Evolutionary conservation across 2,888 invertebrate genomes (phyloP), one percentile per base, ranked within the genome.

Genomic region (Eristalinus sepulchralis): DNA sequence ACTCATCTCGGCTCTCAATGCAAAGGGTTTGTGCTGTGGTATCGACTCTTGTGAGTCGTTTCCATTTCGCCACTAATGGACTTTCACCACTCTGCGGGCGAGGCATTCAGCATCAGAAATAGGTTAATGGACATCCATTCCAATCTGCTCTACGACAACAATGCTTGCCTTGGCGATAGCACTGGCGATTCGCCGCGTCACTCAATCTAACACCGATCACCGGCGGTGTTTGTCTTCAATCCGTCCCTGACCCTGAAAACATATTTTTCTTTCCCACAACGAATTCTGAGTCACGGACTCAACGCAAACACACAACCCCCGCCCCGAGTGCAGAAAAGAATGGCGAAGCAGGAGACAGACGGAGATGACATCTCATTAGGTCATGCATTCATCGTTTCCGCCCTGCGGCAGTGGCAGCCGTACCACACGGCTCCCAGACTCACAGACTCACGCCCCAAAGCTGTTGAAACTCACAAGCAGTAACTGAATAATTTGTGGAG

Each of bases 361-460:
- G 78, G 63, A 63, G 70, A 73, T 70, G 77, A 81, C 85, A 81
- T 86, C 79, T 84, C 80, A 84, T 80, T 83, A 86, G 86, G 86
- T 86, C 86, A 83, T 86, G 70, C 73, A 79, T 86, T 70, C 47
- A 59, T 27, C 70, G 78, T 79, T 79, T 83, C 76, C 84, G 83
- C 79, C 78, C 83, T 79, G 64, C 39, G 68, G 59, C 72, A 64
- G 6, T 57, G 73, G 53, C 63, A 81, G 59, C n/a, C n/a, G n/a
- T n/a, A n/a, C n/a, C n/a, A n/a, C 71, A 62, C 33, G 60, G 71
- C 57, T 67, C 60, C 71, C 81, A 81, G 70, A 76, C 84, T 76
- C 67, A 81, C 81, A 81, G 70, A 76, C 84, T 80, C 67, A 81
- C 80, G 80, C 80, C 76, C 84, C 70, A 72, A 73, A 73, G 81